Evolutionary conservation across 1,140 invertebrate genomes (phyloP).

Genomic region (Drosophila miranda): DNA sequence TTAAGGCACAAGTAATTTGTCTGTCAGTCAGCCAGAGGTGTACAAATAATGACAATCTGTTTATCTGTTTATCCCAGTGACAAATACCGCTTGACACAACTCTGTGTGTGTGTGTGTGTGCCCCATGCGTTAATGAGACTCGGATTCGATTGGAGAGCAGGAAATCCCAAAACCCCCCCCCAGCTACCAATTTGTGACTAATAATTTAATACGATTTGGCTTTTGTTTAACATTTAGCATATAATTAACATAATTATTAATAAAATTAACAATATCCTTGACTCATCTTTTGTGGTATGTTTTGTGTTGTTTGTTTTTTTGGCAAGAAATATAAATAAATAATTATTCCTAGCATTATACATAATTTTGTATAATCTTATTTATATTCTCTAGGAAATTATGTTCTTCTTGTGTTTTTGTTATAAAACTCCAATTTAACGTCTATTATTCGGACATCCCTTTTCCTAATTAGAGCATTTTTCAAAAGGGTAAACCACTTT

Average conservation of each 20-base stretch:
- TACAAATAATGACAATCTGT: constrained; percentile 11
- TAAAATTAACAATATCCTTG: too few species aligned
- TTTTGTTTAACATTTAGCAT: not conserved
- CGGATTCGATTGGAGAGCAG: constrained; percentile 21
- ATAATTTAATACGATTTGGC: not conserved
- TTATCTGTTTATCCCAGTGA: constrained; percentile 33
- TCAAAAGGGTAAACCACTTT: not conserved
- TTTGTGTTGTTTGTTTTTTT: too few species aligned
- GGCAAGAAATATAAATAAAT: too few species aligned
- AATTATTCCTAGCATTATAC: too few species aligned
- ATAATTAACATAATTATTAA: not conserved
- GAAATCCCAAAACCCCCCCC: constrained; percentile 21
- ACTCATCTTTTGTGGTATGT: too few species aligned
- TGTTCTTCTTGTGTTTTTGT: too few species aligned
- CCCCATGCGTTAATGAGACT: constrained; percentile 43
- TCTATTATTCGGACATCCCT: not conserved
- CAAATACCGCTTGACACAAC: constrained; percentile 29
- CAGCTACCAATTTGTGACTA: constrained; percentile 26
- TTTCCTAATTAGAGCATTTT: constrained; percentile 21
- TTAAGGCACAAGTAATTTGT: constrained; percentile 57
- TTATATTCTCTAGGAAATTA: too few species aligned
- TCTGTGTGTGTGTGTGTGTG: not conserved
- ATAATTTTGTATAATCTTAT: too few species aligned
- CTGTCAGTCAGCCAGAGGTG: constrained; percentile 16
- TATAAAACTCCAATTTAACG: too few species aligned